These are phyloP conservation scores for Rostratula benghalensis DNA, from an alignment of 2,113 vertebrate genomes.

Conservation along the genomic window DNA sequence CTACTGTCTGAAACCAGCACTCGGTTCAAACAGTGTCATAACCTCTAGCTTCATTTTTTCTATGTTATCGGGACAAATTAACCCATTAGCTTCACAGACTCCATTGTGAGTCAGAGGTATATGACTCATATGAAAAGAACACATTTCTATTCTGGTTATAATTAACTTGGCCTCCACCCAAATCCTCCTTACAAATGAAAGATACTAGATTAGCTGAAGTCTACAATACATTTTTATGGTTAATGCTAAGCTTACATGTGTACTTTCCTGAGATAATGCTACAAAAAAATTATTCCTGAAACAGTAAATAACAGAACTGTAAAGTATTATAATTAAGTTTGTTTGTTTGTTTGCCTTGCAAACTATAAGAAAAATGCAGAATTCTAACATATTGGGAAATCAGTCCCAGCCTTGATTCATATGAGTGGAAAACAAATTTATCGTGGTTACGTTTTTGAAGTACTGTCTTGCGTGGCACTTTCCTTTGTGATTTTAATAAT, in stretches of 20 bases:
- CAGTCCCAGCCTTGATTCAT: not conserved
- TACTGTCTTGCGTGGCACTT: not conserved
- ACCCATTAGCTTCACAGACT: slow-evolving; percentile 34
- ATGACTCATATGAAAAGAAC: slow-evolving; percentile 55
- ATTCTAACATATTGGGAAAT: not conserved
- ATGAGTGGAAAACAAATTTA: not conserved
- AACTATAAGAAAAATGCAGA: not conserved
- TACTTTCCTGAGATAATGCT: slow-evolving; percentile 22
- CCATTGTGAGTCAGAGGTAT: slow-evolving; percentile 34
- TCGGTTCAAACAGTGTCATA: slow-evolving; percentile 37
- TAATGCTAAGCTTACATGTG: slow-evolving; percentile 6
- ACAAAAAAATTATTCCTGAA: not conserved
- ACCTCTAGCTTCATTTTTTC: slow-evolving; percentile 17
- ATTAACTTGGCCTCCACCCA: slow-evolving; percentile 43
- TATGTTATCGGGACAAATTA: slow-evolving; percentile 48
- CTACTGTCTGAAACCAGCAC: not conserved
- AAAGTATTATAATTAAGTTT: not conserved
- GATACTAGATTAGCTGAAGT: slow-evolving; percentile 13
- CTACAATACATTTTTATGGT: slow-evolving; percentile 30
- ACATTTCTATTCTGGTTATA: slow-evolving; percentile 41
- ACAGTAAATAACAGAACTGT: not conserved
- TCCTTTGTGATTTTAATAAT: not conserved
- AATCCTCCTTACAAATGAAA: slow-evolving; percentile 34
- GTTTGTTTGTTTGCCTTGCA: not conserved
- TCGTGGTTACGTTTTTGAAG: not conserved